Evolutionary conservation across 1,140 invertebrate genomes (phyloP).

Genomic region (Drosophila sp.): DNA sequence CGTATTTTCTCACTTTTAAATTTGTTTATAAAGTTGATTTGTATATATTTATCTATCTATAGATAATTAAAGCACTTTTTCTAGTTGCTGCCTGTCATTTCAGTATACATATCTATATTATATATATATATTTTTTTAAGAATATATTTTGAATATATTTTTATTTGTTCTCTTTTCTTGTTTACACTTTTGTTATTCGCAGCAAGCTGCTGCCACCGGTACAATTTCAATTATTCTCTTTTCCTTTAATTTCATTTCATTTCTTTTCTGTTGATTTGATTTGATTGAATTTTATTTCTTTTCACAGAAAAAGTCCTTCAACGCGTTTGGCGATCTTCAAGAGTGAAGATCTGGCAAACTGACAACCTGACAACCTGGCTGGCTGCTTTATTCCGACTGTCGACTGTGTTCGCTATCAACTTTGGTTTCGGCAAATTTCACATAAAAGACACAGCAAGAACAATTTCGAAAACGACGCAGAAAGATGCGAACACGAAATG

Average conservation of each 20-base stretch:
- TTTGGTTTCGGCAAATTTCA: conserved; percentile 42
- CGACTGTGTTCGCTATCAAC: conserved; percentile 38
- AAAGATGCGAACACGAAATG: conserved; percentile 42
- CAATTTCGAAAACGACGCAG: conserved; percentile 46
- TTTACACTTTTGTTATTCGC: conserved; percentile 26
- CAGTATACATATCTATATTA: conserved; percentile 17
- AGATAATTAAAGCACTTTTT: conserved; percentile 28
- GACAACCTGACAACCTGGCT: conserved; percentile 31
- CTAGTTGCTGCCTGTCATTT: conserved; percentile 5
- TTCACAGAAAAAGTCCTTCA: conserved; percentile 53
- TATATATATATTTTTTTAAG: conserved; percentile 3
- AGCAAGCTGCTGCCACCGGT: conserved; percentile 24
- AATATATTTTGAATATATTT: conserved; percentile 11
- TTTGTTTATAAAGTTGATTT: conserved; percentile 10
- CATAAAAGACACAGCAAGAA: conserved; percentile 41
- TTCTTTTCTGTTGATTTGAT: not conserved
- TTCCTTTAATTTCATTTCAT: conserved; percentile 26
- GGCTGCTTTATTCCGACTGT: conserved; percentile 37
- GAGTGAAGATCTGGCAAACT: conserved; percentile 26
- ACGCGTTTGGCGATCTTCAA: conserved; percentile 42
- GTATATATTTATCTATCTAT: conserved; percentile 11
- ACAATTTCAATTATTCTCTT: conserved; percentile 24
- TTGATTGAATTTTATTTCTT: conserved; percentile 1
- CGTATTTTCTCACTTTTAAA: conserved; percentile 27
- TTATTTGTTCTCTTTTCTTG: conserved; percentile 16